Conservation (phyloP, 2,797 vertebrate species). For the Chelon labrosus region DNA sequence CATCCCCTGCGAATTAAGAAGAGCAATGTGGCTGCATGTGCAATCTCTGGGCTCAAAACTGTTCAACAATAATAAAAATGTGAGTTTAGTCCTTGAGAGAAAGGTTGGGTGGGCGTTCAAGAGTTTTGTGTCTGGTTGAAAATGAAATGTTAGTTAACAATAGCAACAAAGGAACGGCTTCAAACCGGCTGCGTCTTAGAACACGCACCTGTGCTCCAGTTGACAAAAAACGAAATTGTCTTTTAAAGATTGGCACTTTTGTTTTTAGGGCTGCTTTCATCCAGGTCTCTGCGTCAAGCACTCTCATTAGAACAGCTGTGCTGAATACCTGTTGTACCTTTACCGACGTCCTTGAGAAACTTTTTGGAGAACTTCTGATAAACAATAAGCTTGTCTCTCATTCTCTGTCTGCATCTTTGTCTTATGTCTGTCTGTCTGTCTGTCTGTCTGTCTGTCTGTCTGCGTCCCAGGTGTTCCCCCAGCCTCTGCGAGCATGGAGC, state of each 20-base stretch:
- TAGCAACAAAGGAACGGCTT: conserved; percentile 18
- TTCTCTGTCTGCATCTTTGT: conserved; percentile 23
- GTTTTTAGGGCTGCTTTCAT: conserved; percentile 21
- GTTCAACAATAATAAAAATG: neutral
- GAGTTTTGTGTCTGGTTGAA: conserved; percentile 17
- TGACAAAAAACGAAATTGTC: conserved; percentile 20
- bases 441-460: conserved; percentile 35
- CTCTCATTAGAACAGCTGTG: conserved; percentile 20
- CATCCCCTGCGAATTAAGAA: neutral
- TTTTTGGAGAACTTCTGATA: conserved; percentile 26
- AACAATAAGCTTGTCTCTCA: conserved; percentile 9
- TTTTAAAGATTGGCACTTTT: conserved; percentile 8
- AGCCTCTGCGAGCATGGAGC: conserved; percentile 96
- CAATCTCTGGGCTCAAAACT: neutral
- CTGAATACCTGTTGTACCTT: conserved; percentile 25
- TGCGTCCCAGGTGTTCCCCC: conserved; percentile 89
- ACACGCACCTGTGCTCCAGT: conserved; percentile 9
- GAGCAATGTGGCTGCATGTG: neutral
- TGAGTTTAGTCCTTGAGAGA: conserved; percentile 15
- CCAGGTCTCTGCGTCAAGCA: conserved; percentile 23
- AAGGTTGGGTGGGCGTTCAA: conserved; percentile 5
- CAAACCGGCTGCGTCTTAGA: conserved; percentile 22
- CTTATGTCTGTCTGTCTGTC: conserved; percentile 9
- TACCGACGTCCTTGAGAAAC: conserved; percentile 32
- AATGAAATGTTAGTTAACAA: conserved; percentile 15